Percentiles rank a stretch among this genome's conserved stretches.
phyloP scores from a whole-genome alignment of 1,140 invertebrate species.

The Zaprionus inermis region DNA sequence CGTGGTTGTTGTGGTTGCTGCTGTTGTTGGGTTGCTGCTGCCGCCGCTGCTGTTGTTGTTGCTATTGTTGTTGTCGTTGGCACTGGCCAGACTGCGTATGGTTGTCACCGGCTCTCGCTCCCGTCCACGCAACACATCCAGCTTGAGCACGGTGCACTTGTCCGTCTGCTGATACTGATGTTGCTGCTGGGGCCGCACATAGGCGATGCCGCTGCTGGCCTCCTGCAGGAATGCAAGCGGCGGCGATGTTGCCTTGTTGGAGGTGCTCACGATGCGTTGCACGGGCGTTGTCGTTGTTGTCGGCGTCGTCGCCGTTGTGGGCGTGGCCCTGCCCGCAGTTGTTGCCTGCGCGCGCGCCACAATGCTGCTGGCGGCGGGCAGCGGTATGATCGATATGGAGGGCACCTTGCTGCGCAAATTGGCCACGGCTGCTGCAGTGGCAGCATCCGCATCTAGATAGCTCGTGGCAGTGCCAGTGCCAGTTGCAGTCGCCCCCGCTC shows the following conservation, averaged over 20 bases:
- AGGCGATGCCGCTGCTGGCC: conserved; percentile 1
- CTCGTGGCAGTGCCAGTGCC: too few relatives aligned
- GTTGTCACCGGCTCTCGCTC: conserved; percentile 39
- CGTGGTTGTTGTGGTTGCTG: conserved; percentile 52
- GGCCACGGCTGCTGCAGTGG: conserved; percentile 72
- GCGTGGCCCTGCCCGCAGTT: conserved; percentile 17
- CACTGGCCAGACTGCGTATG: conserved; percentile 40
- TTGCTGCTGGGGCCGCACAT: conserved; percentile 70
- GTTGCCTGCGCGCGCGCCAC: conserved; percentile 46
- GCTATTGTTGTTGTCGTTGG: conserved; percentile 13
- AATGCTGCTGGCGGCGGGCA: conserved; percentile 69
- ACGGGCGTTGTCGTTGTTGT: conserved; percentile 1
- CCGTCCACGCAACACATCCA: conserved; percentile 64
- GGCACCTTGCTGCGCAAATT: conserved; percentile 77
- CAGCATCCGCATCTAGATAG: conserved; percentile 68
- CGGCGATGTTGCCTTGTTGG: conserved; percentile 78
- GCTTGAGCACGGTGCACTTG: conserved; percentile 79
- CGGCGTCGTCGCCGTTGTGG: neutral
- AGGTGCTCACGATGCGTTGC: conserved; percentile 57
- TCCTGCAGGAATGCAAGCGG: conserved; percentile 66
- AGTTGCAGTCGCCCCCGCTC: conserved; percentile 14
- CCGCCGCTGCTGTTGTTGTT: conserved; percentile 25
- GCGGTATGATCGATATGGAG: conserved; percentile 81
- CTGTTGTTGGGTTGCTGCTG: conserved; percentile 19
- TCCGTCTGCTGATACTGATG: conserved; percentile 82